Conservation (phyloP, 2,888 invertebrate species). For the Drosophila mimetica region DNA sequence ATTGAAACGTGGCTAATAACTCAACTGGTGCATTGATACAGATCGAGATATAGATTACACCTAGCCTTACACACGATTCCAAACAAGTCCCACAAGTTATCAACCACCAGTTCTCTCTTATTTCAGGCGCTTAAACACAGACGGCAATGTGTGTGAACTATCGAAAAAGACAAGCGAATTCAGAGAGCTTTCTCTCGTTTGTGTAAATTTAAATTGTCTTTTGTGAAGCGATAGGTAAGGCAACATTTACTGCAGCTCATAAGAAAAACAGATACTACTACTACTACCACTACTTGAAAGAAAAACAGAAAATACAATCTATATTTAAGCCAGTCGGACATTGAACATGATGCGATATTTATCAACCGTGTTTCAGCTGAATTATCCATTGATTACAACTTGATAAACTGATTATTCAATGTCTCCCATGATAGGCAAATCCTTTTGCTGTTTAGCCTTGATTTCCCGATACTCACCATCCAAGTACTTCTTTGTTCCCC, state of each 20-base stretch:
- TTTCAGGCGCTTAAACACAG: conserved; percentile 88
- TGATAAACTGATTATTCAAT: conserved; percentile 82
- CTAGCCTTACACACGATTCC: conserved; percentile 37
- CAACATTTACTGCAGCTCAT: conserved; percentile 80
- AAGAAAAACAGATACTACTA: conserved; percentile 77
- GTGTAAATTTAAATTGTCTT: conserved; percentile 67
- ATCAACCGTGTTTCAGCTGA: conserved; percentile 88
- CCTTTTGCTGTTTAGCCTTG: background rate
- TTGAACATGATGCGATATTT: conserved; percentile 81
- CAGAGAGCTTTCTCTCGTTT: conserved; percentile 60
- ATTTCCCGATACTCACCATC: background rate
- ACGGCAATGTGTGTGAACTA: conserved; percentile 69
- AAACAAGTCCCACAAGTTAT: conserved; percentile 84
- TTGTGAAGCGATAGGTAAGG: conserved; percentile 82
- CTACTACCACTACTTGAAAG: conserved; percentile 13
- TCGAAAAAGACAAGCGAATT: conserved; percentile 51
- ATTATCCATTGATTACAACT: conserved; percentile 85
- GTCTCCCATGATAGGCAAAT: conserved; percentile 26
- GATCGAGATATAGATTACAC: conserved; percentile 42
- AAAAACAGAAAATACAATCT: conserved; percentile 6
- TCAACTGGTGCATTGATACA: conserved; percentile 78
- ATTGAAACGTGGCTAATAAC: conserved; percentile 58
- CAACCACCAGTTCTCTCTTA: conserved; percentile 96
- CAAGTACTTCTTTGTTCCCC: conserved; percentile 40
- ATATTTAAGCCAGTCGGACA: conserved; percentile 48